Percentiles rank a stretch among this genome's conserved stretches.
phyloP scores from a whole-genome alignment of 1,140 invertebrate genomes.

The Zaprionus camerounensis region DNA sequence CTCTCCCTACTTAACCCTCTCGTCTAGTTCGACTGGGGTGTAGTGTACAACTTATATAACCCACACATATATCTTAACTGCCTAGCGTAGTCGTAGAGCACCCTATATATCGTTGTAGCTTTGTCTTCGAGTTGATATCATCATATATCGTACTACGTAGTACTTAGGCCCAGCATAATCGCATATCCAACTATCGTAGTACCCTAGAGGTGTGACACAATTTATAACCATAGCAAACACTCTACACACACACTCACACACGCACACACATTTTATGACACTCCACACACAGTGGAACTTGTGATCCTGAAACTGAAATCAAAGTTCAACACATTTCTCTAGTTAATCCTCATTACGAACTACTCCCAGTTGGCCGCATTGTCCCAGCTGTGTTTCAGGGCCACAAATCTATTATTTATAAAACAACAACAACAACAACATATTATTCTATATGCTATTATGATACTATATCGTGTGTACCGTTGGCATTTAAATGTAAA shows the following conservation, averaged over 20 bases:
- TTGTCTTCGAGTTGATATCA: conserved; percentile 12
- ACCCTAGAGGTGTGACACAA: conserved; percentile 44
- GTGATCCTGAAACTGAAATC: conserved; percentile 11
- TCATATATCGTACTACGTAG: conserved; percentile 23
- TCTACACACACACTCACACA: conserved; percentile 3
- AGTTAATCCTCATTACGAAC: conserved; percentile 44
- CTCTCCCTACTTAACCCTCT: not conserved
- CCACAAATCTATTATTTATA: conserved; percentile 70
- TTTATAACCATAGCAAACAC: not conserved
- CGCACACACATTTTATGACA: conserved; percentile 3
- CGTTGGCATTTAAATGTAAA: conserved; percentile 76
- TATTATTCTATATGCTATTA: conserved; percentile 31
- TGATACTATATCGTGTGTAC: conserved; percentile 33
- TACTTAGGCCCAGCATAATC: conserved; percentile 38
- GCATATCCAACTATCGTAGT: conserved; percentile 27
- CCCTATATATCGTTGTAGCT: conserved; percentile 12
- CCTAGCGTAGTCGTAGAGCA: conserved; percentile 17
- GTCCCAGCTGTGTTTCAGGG: conserved; percentile 17
- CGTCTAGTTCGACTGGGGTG: not conserved
- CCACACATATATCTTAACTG: conserved; percentile 14
- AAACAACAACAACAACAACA: conserved; percentile 31
- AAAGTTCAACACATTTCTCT: conserved; percentile 1
- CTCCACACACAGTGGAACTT: conserved; percentile 7
- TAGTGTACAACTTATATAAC: not conserved
- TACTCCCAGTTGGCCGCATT: conserved; percentile 32